Percentiles rank a stretch among this genome's conserved stretches.
These are phyloP conservation scores for Clistopyga incitator DNA, from an alignment of 2,888 invertebrate genomes.

Conservation along the genomic window DNA sequence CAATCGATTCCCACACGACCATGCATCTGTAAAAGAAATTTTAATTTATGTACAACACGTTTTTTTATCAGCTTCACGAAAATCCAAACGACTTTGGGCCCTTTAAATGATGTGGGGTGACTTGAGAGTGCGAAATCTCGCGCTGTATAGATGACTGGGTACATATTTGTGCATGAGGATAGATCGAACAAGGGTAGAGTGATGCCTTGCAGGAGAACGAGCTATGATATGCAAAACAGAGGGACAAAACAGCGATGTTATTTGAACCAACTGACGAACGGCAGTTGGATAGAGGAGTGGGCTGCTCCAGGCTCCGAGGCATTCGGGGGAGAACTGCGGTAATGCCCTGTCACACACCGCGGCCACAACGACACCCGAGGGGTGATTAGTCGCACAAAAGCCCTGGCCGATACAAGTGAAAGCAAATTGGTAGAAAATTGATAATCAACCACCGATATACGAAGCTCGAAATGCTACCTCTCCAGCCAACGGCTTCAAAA, in stretches of 20 bases:
- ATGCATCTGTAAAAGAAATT: slow-evolving; percentile 6
- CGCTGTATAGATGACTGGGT: not conserved
- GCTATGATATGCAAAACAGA: slow-evolving; percentile 55
- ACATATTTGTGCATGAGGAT: slow-evolving; percentile 16
- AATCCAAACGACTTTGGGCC: not conserved
- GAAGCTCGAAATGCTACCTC: slow-evolving; percentile 72
- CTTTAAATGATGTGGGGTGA: slow-evolving; percentile 1
- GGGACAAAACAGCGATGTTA: slow-evolving; percentile 41
- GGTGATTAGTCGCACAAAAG: slow-evolving; percentile 83
- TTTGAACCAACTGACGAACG: slow-evolving; percentile 48
- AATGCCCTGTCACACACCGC: slow-evolving; percentile 68
- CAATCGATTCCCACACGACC: slow-evolving; percentile 58
- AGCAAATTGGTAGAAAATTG: slow-evolving; percentile 84
- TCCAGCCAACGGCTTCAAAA: not conserved
- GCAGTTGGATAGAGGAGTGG: slow-evolving; percentile 29
- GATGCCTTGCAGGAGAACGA: not conserved
- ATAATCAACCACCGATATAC: slow-evolving; percentile 82
- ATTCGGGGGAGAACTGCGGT: slow-evolving; percentile 68
- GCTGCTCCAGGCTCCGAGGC: slow-evolving; percentile 47
- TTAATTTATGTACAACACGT: slow-evolving; percentile 33
- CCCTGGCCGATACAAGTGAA: slow-evolving; percentile 82
- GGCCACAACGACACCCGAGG: slow-evolving; percentile 80
- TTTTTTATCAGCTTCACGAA: not conserved
- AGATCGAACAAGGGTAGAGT: not conserved
- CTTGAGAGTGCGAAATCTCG: slow-evolving; percentile 12